These are phyloP conservation scores for Hippolais icterina DNA, from an alignment of 2,113 vertebrate genomes.

Conservation along the genomic window DNA sequence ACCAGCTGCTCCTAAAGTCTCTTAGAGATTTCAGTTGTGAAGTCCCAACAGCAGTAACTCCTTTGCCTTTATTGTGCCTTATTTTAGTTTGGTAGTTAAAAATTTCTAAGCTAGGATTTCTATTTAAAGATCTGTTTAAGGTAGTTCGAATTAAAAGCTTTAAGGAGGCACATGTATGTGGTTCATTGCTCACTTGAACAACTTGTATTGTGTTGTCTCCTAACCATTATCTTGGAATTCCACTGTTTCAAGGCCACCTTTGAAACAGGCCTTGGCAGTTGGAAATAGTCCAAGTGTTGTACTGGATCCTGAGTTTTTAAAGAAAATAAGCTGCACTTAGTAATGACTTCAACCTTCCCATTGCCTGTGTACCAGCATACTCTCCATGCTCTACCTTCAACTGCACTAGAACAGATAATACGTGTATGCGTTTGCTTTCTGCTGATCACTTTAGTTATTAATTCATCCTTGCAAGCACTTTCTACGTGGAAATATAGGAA, in stretches of 20 bases:
- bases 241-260: not conserved
- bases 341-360: accelerated
- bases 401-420: not conserved
- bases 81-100: not conserved
- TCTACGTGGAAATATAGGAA: not conserved
- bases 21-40: not conserved
- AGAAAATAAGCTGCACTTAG: not conserved
- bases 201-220: not conserved
- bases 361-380: not conserved
- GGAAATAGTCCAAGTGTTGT: not conserved
- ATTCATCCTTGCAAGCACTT: not conserved
- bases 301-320: not conserved
- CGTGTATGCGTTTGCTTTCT: not conserved
- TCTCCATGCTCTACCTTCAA: not conserved
- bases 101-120: not conserved
- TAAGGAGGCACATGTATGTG: not conserved
- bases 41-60: not conserved
- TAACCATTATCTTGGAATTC: not conserved
- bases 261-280: not conserved
- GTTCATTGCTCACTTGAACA: not conserved
- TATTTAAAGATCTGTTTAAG: not conserved
- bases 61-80: not conserved
- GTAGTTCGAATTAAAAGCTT: not conserved
- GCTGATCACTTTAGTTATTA: not conserved
- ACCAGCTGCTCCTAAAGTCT: not conserved